Percentiles rank a stretch among this genome's conserved stretches.
Evolutionary conservation across 2,888 invertebrate species (phyloP).

Genomic region (Drepana falcataria): DNA sequence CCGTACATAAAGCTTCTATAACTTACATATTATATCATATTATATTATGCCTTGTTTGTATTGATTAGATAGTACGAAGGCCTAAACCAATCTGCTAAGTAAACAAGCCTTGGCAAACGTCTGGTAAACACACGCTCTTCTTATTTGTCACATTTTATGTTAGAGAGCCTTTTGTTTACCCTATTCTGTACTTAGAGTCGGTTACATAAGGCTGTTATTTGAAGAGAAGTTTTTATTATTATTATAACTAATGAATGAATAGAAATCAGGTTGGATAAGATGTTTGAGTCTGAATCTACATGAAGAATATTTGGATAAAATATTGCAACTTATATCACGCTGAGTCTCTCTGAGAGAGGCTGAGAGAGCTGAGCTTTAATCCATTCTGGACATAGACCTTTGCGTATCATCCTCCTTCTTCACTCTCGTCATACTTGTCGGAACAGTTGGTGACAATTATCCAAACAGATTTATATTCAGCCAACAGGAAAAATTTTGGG

Average conservation of each 20-base stretch:
- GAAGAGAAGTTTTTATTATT: neutral
- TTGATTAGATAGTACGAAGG: constrained; percentile 28
- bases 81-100: constrained; percentile 52
- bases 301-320: too few relatives aligned
- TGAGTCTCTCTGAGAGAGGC: too few relatives aligned
- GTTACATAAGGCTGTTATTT: neutral
- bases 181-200: neutral
- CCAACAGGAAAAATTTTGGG: too few relatives aligned
- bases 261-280: too few relatives aligned
- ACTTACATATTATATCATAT: constrained; percentile 1
- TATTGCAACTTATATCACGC: too few relatives aligned
- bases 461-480: too few relatives aligned
- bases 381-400: too few relatives aligned
- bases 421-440: too few relatives aligned
- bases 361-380: too few relatives aligned
- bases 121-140: constrained; percentile 38
- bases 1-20: neutral
- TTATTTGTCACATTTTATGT: constrained; percentile 15
- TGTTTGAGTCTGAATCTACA: too few relatives aligned
- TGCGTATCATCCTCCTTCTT: too few relatives aligned
- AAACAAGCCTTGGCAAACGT: constrained; percentile 43
- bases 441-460: too few relatives aligned
- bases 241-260: neutral
- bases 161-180: constrained; percentile 8
- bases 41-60: constrained; percentile 9